Evolutionary conservation across 2,888 invertebrate genomes (phyloP), one percentile per base, ranked within the genome.

Genomic region (Deilephila porcellus): DNA sequence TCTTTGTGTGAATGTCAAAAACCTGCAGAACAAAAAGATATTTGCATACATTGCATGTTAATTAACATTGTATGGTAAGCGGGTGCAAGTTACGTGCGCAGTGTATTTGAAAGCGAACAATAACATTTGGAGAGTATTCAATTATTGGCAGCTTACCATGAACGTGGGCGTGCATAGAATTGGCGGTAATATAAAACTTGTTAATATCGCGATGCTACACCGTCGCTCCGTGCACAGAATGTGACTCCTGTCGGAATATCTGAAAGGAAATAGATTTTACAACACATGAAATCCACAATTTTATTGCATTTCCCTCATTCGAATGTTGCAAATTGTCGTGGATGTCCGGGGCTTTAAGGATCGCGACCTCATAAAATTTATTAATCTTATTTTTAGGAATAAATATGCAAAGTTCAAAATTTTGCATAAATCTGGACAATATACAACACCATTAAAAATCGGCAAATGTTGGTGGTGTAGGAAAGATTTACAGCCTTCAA

Each of bases 131-230:
- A 72, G 63, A 72, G 52, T 29, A 60, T 76, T 64, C 52, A 76
- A 72, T 62, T 74, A 72, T 72, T 19, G 73, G 60, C 45, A 37
- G 78, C 92, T 91, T 79, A 93, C 96, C 88, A 98, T 95, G 90
- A 97, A 98, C 74, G 97, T 97, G 0, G 98, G 98, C 75, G 97
- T 96, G 89, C 98, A 98, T 74, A 98, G 95, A 75, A 98, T 92
- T 0, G 97, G 96, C 1, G 98, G 97, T 29, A 97, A 93, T 74
- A 97, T 86, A 88, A 97, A 98, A 81, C 98, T 97, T 76, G 96
- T 93, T 32, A 96, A 88, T 77, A 98, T 97, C 19, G 98, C 97
- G 76, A 96, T 92, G 77, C 96, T 96, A 86, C 98, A 98, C 73
- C 98, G 96, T 19, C 96, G 93, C 83, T 97, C 96, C 71, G 97